Conservation (phyloP, 1,140 invertebrate genomes). For the Pygmarrhopalites habei region DNA sequence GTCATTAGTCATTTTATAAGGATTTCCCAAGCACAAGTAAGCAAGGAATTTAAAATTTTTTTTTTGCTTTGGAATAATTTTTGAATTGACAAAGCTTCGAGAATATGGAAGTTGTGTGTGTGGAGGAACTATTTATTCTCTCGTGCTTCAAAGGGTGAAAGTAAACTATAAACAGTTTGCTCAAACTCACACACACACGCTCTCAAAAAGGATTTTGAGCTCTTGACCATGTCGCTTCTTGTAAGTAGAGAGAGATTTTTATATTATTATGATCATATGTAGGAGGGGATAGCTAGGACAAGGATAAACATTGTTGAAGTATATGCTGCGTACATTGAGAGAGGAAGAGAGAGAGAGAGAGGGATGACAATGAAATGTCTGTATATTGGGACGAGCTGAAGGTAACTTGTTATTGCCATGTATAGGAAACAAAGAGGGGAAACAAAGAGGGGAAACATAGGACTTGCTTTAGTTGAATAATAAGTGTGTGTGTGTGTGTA, state of each 20-base stretch:
- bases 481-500: neutral
- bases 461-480: neutral
- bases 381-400: conserved; percentile 1
- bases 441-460: conserved; percentile 1
- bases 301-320: no score
- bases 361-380: conserved; percentile 7
- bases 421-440: conserved; percentile 4
- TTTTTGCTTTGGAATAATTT: no score
- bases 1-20: no score
- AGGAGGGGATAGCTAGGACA: neutral
- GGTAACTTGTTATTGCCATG: conserved; percentile 4
- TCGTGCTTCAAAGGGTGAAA: neutral
- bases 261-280: no score
- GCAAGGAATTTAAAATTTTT: no score
- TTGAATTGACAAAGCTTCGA: no score
- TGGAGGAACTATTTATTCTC: no score
- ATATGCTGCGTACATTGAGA: neutral
- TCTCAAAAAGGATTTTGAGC: neutral
- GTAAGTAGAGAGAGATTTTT: neutral
- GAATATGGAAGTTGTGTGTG: no score
- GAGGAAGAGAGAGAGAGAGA: neutral
- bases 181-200: no score
- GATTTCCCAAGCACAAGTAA: no score
- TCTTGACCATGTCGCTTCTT: conserved; percentile 3
- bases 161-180: no score